Conservation (phyloP, 2,797 vertebrate genomes). For the Chrysocyon brachyurus region DNA sequence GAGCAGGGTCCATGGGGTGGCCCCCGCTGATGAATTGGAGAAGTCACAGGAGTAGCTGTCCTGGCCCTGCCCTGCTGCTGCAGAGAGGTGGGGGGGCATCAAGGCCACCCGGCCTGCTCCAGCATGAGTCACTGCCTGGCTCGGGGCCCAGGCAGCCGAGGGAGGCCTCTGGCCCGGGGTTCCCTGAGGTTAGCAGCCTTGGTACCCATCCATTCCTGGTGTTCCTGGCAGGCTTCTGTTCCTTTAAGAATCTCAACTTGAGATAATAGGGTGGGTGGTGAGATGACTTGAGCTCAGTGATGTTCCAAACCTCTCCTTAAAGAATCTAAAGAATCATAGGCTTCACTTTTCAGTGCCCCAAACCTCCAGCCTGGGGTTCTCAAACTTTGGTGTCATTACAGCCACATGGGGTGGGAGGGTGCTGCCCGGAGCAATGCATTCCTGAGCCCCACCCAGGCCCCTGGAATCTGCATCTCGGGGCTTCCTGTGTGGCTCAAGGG, state of each 20-base stretch:
- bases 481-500: accelerated
- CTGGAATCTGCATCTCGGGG: not conserved
- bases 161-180: not conserved
- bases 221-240: not conserved
- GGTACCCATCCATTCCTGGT: not conserved
- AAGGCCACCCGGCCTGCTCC: not conserved
- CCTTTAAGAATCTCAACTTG: not conserved
- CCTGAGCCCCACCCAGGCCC: not conserved
- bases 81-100: not conserved
- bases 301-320: not conserved
- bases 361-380: not conserved
- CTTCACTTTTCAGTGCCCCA: not conserved
- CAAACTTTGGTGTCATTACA: accelerated
- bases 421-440: accelerated
- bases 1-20: accelerated
- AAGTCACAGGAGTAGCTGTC: not conserved
- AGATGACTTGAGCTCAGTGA: not conserved
- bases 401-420: not conserved
- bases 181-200: not conserved
- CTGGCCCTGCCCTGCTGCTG: not conserved
- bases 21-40: accelerated
- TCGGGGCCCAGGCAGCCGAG: not conserved
- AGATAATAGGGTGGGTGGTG: accelerated
- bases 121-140: slow-evolving; percentile 54
- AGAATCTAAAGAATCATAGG: not conserved